Percentiles rank a stretch among this genome's conserved stretches.
phyloP scores from a whole-genome alignment of 2,797 vertebrate species.

The Lacerta viridis region DNA sequence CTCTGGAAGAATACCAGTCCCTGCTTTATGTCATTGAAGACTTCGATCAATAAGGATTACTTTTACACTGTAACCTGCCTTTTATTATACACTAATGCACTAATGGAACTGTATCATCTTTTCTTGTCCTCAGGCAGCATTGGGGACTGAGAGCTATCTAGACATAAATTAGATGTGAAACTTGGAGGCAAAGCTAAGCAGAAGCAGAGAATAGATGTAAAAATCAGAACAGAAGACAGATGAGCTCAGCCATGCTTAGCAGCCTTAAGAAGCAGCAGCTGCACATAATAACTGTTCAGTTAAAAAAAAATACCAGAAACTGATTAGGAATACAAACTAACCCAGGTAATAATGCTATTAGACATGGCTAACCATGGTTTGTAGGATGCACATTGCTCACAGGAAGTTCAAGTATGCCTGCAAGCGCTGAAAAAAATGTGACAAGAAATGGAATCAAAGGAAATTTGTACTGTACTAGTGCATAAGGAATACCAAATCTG shows the following conservation, averaged over 20 bases:
- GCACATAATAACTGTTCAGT: too few species aligned
- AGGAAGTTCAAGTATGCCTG: background rate
- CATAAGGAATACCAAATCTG: too few species aligned
- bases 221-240: constrained; percentile 54
- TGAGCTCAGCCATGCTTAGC: constrained; percentile 30
- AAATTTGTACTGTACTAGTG: background rate
- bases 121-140: constrained; percentile 66
- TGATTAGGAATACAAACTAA: background rate
- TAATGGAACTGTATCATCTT: constrained; percentile 71
- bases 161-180: constrained; percentile 74
- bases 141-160: constrained; percentile 53
- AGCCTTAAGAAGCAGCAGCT: constrained; percentile 32
- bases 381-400: background rate
- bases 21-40: constrained; percentile 58
- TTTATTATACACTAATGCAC: constrained; percentile 69
- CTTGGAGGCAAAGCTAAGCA: constrained; percentile 65
- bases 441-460: background rate
- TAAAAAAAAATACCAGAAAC: background rate
- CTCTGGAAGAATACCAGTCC: constrained; percentile 60
- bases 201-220: constrained; percentile 42
- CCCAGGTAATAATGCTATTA: background rate
- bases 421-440: background rate
- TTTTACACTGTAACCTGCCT: constrained; percentile 61
- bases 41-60: constrained; percentile 71
- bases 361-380: background rate